Conservation (phyloP, 2,888 invertebrate species). For the Paralinhomoeus sp. region DNA sequence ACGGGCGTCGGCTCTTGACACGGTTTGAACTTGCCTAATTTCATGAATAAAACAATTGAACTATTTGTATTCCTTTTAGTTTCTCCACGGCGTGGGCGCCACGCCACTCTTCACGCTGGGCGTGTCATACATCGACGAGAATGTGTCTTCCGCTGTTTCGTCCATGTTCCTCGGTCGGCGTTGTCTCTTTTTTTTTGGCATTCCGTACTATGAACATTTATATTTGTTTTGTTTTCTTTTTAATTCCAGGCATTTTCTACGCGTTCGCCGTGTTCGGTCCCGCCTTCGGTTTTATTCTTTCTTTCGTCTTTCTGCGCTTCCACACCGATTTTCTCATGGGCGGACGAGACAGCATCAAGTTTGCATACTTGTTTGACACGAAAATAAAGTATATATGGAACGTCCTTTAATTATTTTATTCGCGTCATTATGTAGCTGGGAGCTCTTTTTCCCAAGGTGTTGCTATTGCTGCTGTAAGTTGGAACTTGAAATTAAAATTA, state of each 20-base stretch:
- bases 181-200: not conserved
- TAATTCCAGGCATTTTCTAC: slow-evolving; percentile 39
- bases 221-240: not conserved
- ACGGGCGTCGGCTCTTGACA: no score
- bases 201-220: not conserved
- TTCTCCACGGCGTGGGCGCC: slow-evolving; percentile 62
- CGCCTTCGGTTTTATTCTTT: slow-evolving; percentile 58
- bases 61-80: no score
- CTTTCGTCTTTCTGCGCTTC: slow-evolving; percentile 48
- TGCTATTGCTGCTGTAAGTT: no score
- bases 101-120: slow-evolving; percentile 67
- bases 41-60: no score
- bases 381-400: not conserved
- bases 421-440: not conserved
- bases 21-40: no score
- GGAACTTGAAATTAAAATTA: no score
- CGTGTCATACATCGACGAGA: slow-evolving; percentile 66
- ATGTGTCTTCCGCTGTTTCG: slow-evolving; percentile 34
- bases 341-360: slow-evolving; percentile 2
- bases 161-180: slow-evolving; percentile 36
- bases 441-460: no score
- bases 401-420: not conserved
- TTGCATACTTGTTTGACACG: not conserved
- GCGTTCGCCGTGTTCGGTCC: slow-evolving; percentile 61
- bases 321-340: slow-evolving; percentile 32